Percentiles rank a stretch among this genome's conserved stretches.
Evolutionary conservation across 2,113 vertebrate species (phyloP).

Genomic region (Phalacrocorax aristotelis): DNA sequence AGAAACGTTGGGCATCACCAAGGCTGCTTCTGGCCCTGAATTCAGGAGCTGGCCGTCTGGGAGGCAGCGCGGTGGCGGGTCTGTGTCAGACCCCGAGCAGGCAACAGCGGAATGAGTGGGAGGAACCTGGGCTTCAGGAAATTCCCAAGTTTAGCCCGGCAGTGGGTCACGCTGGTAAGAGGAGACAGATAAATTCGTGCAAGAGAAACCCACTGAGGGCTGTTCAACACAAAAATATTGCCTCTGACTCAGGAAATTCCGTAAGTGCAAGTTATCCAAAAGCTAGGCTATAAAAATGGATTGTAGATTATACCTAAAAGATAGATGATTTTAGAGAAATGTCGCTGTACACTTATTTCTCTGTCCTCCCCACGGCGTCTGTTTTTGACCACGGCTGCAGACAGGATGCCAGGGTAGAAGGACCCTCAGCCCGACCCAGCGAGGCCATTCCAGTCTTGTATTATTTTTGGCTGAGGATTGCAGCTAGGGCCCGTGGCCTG

Average conservation of each 20-base stretch:
- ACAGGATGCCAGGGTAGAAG: background rate
- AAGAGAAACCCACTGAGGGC: background rate
- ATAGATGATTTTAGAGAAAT: background rate
- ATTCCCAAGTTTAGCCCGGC: background rate
- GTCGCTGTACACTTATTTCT: background rate
- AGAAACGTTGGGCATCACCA: accelerated
- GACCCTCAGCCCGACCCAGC: background rate
- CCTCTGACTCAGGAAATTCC: background rate
- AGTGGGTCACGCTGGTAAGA: background rate
- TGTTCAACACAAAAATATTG: background rate
- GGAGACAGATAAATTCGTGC: background rate
- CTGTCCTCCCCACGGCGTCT: background rate
- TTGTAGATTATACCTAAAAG: background rate
- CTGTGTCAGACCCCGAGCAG: background rate
- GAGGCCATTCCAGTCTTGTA: background rate
- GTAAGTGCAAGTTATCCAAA: background rate
- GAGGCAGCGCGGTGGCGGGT: background rate
- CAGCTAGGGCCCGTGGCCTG: background rate
- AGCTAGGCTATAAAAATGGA: background rate
- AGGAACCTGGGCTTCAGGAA: background rate
- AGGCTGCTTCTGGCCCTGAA: background rate
- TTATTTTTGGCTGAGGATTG: background rate
- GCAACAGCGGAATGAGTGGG: background rate
- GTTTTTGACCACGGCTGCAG: background rate
- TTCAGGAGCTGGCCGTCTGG: background rate